These are phyloP conservation scores for Rhabdomys pumilio DNA, from an alignment of 2,797 vertebrate species.

Conservation along the genomic window DNA sequence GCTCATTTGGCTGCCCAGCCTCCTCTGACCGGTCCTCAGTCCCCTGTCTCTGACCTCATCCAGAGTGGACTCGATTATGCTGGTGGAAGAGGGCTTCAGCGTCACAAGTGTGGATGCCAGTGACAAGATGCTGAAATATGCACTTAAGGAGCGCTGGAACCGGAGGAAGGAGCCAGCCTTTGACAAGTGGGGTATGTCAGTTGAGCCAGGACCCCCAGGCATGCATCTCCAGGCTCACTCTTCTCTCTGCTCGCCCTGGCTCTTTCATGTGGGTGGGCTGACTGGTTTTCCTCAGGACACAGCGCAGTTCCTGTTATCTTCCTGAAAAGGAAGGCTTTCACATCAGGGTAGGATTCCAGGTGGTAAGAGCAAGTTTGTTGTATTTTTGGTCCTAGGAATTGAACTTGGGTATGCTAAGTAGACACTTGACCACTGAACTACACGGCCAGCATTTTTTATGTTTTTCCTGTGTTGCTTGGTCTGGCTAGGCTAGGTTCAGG, in stretches of 20 bases:
- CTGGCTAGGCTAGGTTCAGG: too few species aligned
- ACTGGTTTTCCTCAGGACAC: conserved; percentile 14
- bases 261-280: not conserved
- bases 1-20: not conserved
- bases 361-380: not conserved
- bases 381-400: too few species aligned
- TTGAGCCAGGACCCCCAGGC: not conserved
- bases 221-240: not conserved
- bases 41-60: not conserved
- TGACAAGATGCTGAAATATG: conserved; percentile 99
- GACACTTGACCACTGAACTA: too few species aligned
- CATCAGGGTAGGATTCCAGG: not conserved
- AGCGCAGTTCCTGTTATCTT: not conserved
- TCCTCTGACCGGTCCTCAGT: not conserved
- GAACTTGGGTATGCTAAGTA: not conserved
- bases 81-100: conserved; percentile 96
- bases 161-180: conserved; percentile 95
- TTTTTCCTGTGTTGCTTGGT: not conserved
- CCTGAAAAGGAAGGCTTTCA: not conserved
- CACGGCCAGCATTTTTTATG: not conserved
- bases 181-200: conserved; percentile 95
- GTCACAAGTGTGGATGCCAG: conserved; percentile 98
- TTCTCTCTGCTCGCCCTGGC: not conserved
- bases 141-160: conserved; percentile 96
- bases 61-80: conserved; percentile 98